Base-by-base conservation (phyloP, 2,797 vertebrate species). In the Cynodonichthys magdalenae region DNA sequence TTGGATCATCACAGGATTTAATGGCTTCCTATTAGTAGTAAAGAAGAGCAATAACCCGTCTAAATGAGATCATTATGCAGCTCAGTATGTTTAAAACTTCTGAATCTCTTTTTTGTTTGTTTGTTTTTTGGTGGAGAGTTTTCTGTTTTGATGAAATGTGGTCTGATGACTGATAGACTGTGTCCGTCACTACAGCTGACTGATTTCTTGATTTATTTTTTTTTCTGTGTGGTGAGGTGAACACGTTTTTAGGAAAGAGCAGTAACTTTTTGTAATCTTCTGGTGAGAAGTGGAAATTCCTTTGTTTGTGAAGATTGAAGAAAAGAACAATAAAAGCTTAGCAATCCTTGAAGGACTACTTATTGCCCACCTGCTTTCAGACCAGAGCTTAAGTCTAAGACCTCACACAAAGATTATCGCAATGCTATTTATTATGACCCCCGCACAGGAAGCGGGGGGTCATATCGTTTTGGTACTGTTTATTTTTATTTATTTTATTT, bases 21-120 rank as follows among this genome's bases (percentile, higher is more conserved):
- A 59, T 24, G 19, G 28, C 56, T 59, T 59, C 47, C 56, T 48
- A 36, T 59, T 59, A 24, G 45, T 48, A 36, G 18, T 48, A 48
- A 34, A 15, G 29, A 20, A 10, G 18, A 8, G 6, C 9, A 46
- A n/a, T 2, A 47, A 18, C 31, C 7, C 12, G 36, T 34, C n/a
- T 48, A 20, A 20, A 59, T 24, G 12, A 46, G 28, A 36, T 34
- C 6, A 34, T 59, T 59, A 47, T 59, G 14, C 56, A 47, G 28
- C 28, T 59, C 29, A 5, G 15, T 48, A 45, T 34, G 44, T 47
- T 59, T 47, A 47, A 47, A 48, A 18, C 12, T 47, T 34, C n/a
- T 19, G 27, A 46, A 19, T 18, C 27, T 6, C 12, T 57, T 20
- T 9, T 20, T 47, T 47, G 3, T 19, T 12, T 20, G 1, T 19